Base-by-base conservation (phyloP, 2,888 invertebrate species). In the Drosophila demipolita region DNA sequence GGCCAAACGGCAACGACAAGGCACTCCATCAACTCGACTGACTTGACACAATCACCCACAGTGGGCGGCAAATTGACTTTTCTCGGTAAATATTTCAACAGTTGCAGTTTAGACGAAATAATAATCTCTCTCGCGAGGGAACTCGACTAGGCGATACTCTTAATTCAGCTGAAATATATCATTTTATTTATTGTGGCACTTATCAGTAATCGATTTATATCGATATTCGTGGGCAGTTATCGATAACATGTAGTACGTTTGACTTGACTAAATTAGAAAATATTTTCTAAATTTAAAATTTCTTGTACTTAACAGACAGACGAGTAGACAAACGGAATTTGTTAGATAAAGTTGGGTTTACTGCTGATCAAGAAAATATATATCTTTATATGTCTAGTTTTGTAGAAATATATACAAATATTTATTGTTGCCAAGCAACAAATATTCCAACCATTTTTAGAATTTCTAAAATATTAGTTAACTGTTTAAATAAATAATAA, bases 21-120 rank as follows among this genome's bases (percentile, higher is more conserved):
- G 85, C 85, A 87, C 76, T 89, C 86, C 88, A 84, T 84, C 90
- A 89, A 87, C 50, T 70, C 48, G 32, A 87, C 53, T 70, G 50
- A 23, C 40, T 48, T 48, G 42, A 36, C 32, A 40, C 59, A 61
- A 40, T 23, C 59, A 40, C 15, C 40, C 4, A 70, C 67, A 23
- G 40, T 67, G 70, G 67, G 35, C 17, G 12, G 26, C 29, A 7
- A 40, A 45, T 20, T 7, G 0, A 12, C 4, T 33, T 63, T 35
- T 55, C 6, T 54, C 6, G 15, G 1, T 11, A 54, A 54, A 54
- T 53, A 33, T 9, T 20, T 53, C 20, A 20, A 53, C n/a, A 8
- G 6, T 26, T 8, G 17, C 7, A 29, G n/a, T 38, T 17, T 9
- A 50, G 9, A 35, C 12, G 1, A 15, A n/a, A 4, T 1, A 20